Evolutionary conservation across 1,140 invertebrate genomes (phyloP), one percentile per base, ranked within the genome.

Genomic region (Lepidurus couesii): DNA sequence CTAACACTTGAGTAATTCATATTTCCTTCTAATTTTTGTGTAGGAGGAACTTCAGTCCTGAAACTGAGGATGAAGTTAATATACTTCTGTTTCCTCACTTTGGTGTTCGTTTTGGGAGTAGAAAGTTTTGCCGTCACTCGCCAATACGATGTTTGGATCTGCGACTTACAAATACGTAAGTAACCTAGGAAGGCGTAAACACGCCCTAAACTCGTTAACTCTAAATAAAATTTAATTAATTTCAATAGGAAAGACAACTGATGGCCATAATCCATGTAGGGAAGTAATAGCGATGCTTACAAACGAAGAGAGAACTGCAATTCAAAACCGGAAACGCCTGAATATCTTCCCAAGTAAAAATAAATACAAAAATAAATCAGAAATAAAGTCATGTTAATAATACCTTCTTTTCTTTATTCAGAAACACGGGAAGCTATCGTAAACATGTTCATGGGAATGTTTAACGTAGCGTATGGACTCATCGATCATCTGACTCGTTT

Each of bases 211-310:
- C 11, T 65, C 11, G 2, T n/a, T 65, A 11, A 6, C 2, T 53
- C 13, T 65, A 11, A 47, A 65, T 65, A 65, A 65, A n/a, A n/a
- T n/a, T 1, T 65, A 13, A 13, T 65, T 65, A 65, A 13, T 9
- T 6, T 26, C 26, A 26, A 26, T 26, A 26, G 26, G 26, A 26
- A 26, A 26, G 26, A 26, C 26, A 26, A 26, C 3, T 6, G 13
- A 13, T 13, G 47, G 47, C 21, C 5, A 6, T 9, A 65, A 65
- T 65, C 47, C 47, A n/a, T 65, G 47, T 13, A 65, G 7, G 8
- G 47, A 65, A 65, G 47, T 65, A 6, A 65, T 65, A 65, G 11
- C 47, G 13, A 65, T 65, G 47, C 47, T 65, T n/a, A 65, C 47
- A 13, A 21, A 13, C 6, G 8, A 65, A 13, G 47, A 65, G 47